These are phyloP conservation scores for Goniozus legneri DNA, from an alignment of 1,140 invertebrate species.

Conservation along the genomic window DNA sequence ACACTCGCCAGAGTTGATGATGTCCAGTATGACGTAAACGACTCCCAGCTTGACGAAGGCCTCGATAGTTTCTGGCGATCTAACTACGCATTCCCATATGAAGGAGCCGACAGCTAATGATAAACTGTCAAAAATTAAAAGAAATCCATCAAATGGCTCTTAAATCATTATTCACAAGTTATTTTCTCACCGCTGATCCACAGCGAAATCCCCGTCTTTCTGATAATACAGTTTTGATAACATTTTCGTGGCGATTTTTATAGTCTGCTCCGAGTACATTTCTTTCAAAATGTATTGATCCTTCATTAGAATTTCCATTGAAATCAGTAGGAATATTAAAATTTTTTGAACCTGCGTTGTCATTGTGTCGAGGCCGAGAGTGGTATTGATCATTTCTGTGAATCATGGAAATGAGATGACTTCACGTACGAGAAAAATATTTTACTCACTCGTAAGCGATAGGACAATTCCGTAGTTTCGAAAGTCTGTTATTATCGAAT, in stretches of 20 bases:
- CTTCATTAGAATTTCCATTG: conserved; percentile 22
- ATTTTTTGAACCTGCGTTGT: conserved; percentile 26
- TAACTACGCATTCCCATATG: conserved; percentile 32
- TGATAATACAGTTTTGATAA: conserved; percentile 20
- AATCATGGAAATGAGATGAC: neutral
- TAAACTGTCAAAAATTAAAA: conserved; percentile 22
- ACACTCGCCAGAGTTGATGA: conserved; percentile 22
- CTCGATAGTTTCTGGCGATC: conserved; percentile 14
- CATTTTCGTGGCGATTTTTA: conserved; percentile 19
- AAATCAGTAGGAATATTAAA: conserved; percentile 26
- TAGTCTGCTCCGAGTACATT: conserved; percentile 15
- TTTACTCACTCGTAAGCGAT: conserved; percentile 24
- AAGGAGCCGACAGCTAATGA: conserved; percentile 30
- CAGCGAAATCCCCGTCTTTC: conserved; percentile 26
- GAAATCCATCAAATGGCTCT: neutral
- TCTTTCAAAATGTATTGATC: conserved; percentile 10
- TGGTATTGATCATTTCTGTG: conserved; percentile 25
- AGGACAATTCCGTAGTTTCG: conserved; percentile 12
- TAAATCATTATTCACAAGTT: neutral
- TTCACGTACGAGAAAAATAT: neutral
- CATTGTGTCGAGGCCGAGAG: conserved; percentile 19
- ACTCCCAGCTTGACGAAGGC: conserved; percentile 21
- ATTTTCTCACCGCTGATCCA: conserved; percentile 32
- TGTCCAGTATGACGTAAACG: conserved; percentile 27
- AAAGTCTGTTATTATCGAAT: conserved; percentile 22